These are phyloP conservation scores for Meriones psammophilus DNA, from an alignment of 2,797 vertebrate species.

Conservation along the genomic window DNA sequence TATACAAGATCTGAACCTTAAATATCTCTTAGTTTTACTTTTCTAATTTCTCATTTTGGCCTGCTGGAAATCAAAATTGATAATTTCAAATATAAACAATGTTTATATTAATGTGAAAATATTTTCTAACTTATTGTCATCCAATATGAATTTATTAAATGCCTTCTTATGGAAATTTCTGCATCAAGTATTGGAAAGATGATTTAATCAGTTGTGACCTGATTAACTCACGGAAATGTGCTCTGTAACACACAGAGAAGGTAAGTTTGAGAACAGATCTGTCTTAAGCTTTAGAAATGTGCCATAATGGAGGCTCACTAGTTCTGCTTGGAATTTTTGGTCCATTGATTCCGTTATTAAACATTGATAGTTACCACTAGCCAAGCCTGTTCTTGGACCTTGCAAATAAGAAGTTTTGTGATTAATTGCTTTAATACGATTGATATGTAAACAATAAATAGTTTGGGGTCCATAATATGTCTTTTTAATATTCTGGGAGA, in stretches of 20 bases:
- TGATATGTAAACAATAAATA: conserved; percentile 65
- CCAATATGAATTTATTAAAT: conserved; percentile 38
- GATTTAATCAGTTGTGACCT: conserved; percentile 27
- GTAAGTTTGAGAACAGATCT: conserved; percentile 16
- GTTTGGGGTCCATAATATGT: conserved; percentile 7
- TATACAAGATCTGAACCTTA: conserved; percentile 42
- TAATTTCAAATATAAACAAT: background rate
- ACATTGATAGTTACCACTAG: conserved; percentile 28
- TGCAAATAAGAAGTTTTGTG: background rate
- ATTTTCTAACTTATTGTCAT: background rate
- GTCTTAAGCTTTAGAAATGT: conserved; percentile 8
- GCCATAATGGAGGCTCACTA: background rate
- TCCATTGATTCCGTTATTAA: conserved; percentile 52
- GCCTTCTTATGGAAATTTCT: background rate
- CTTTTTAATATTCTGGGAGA: conserved; percentile 33
- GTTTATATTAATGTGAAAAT: background rate
- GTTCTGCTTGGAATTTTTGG: background rate
- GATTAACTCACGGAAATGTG: conserved; percentile 35
- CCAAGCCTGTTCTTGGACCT: conserved; percentile 3
- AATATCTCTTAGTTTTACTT: conserved; percentile 65
- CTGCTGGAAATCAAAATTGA: background rate
- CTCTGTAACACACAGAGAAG: background rate
- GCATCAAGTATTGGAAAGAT: conserved; percentile 24
- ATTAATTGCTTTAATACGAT: conserved; percentile 44
- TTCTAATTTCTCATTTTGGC: background rate